Base-by-base conservation (phyloP, 2,797 vertebrate genomes). In the Cirrhinus molitorella region DNA sequence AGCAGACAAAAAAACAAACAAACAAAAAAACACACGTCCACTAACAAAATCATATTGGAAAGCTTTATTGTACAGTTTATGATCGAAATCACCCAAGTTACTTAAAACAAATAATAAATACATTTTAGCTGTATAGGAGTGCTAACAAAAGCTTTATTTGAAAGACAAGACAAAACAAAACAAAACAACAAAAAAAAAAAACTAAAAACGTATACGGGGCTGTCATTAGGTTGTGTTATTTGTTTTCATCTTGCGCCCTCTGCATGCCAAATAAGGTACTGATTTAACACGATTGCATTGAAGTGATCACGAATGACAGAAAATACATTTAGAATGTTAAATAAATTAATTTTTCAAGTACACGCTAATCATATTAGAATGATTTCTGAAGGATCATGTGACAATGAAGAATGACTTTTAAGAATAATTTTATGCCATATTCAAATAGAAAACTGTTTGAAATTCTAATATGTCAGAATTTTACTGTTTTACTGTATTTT, bases 181-280 rank as follows among this genome's bases (percentile, higher is more conserved):
- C n/a, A n/a, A n/a, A n/a, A n/a, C 43, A 47, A 10, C 37, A 43
- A 2, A 23, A 25, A 67, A 51, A 11, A 66, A 34, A 2, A 4
- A n/a, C 11, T 1, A 6, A 67, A 43, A 13, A 25, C 37, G 16
- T 11, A 28, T 19, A 65, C 5, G 6, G 12, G 12, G 19, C 31
- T 34, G 12, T 14, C 12, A 28, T 51, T 25, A 25, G 37, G 7
- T 2, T 34, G 23, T 70, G n/a, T 14, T 1, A 57, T 68, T 73
- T 73, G 66, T 67, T 55, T 19, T 71, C 9, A 23, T 82, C 47
- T 51, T 79, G 79, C 61, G 43, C 81, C 81, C 55, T 59, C 84
- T 87, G 28, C 14, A 37, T 76, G 21, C 21, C 7, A 28, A 55
- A 68, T 13, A 63, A 6, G 12, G n/a, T 34, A 63, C 25, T 63